Percentiles rank a stretch among this genome's conserved stretches.
These are phyloP conservation scores for Conistra vaccinii DNA, from an alignment of 2,888 invertebrate genomes.

Conservation along the genomic window DNA sequence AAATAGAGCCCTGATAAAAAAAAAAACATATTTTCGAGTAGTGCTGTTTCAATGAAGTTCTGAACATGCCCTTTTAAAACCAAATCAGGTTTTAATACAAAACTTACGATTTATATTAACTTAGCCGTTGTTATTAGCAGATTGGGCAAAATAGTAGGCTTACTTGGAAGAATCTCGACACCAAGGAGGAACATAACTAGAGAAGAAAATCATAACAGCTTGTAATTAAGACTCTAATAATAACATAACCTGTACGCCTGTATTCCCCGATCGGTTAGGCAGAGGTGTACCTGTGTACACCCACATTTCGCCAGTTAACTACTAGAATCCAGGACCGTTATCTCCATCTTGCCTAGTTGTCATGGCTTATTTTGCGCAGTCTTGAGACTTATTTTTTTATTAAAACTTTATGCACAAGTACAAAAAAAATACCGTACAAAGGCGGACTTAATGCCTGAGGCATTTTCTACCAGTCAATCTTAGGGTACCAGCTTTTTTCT, in stretches of 20 bases:
- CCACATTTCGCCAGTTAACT: background rate
- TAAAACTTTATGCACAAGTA: too few species aligned
- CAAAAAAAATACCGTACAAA: too few species aligned
- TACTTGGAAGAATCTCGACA: slow-evolving; percentile 58
- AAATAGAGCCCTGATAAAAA: too few species aligned
- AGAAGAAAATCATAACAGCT: slow-evolving; percentile 23
- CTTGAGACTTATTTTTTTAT: too few species aligned
- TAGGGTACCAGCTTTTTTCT: too few species aligned
- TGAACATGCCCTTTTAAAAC: slow-evolving; percentile 37
- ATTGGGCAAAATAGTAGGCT: slow-evolving; percentile 47
- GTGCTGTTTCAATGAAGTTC: background rate
- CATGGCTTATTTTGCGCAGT: background rate
- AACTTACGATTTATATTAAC: slow-evolving; percentile 30
- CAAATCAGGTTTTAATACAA: background rate
- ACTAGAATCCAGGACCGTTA: background rate
- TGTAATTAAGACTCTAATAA: background rate
- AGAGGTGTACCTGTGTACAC: too few species aligned
- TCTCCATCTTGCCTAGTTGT: background rate
- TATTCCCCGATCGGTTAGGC: too few species aligned
- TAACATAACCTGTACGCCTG: too few species aligned
- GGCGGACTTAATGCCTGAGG: too few species aligned
- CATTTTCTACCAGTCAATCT: too few species aligned
- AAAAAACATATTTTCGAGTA: background rate
- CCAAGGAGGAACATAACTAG: slow-evolving; percentile 57
- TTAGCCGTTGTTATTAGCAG: slow-evolving; percentile 13